Conservation (phyloP, 2,888 invertebrate genomes). For the Ectemnius cavifrons region DNA sequence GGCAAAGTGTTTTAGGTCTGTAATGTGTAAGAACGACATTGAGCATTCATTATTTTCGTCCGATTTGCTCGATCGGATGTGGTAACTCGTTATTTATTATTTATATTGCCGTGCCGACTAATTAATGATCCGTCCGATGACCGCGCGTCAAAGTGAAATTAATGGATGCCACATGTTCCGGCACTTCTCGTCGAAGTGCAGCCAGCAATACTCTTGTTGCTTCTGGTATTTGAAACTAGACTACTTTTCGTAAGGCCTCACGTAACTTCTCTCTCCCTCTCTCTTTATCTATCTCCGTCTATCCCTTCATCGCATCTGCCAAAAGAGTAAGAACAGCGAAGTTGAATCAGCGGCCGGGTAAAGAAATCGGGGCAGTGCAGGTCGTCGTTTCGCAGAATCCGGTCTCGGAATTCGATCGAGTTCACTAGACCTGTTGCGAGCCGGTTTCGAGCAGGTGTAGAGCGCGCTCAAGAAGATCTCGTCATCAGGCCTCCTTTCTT, state of each 20-base stretch:
- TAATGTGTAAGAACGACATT: too few species aligned
- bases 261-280: neutral
- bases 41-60: too few species aligned
- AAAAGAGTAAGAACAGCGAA: slow-evolving; percentile 13
- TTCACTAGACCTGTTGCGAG: slow-evolving; percentile 66
- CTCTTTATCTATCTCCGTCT: neutral
- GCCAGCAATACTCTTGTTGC: neutral
- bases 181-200: neutral
- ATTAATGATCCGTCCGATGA: neutral
- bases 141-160: neutral
- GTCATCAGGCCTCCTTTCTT: slow-evolving; percentile 29
- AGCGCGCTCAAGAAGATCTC: slow-evolving; percentile 33
- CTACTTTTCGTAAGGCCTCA: too few species aligned
- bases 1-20: too few species aligned
- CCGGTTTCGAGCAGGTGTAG: slow-evolving; percentile 67
- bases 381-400: slow-evolving; percentile 67
- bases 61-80: neutral
- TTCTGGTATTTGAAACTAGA: too few species aligned
- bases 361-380: slow-evolving; percentile 50
- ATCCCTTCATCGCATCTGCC: slow-evolving; percentile 1
- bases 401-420: slow-evolving; percentile 72
- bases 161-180: too few species aligned
- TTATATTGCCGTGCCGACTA: neutral
- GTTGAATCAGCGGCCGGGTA: slow-evolving; percentile 42
- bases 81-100: slow-evolving; percentile 1